Evolutionary conservation across 2,797 vertebrate species (phyloP).

Genomic region (Capromys pilorides): DNA sequence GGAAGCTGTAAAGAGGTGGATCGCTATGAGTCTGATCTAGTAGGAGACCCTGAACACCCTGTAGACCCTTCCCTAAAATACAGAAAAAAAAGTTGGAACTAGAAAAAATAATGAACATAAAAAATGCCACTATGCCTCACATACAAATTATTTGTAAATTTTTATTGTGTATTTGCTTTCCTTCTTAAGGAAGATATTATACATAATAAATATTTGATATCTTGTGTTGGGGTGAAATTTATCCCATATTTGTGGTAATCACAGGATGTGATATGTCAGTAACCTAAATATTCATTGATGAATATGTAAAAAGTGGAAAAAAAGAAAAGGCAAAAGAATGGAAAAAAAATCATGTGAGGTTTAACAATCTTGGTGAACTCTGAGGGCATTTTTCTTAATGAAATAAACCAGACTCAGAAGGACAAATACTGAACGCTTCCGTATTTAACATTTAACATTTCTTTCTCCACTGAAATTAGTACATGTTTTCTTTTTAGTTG

Average conservation of each 20-base stretch:
- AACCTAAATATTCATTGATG: neutral
- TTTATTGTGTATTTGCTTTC: neutral
- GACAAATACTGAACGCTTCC: neutral
- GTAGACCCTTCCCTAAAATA: no score
- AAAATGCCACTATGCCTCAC: neutral
- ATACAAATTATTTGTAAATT: neutral
- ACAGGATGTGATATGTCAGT: neutral
- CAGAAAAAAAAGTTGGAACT: no score
- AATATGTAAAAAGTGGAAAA: neutral
- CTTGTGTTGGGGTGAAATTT: neutral
- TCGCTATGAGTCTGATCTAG: no score
- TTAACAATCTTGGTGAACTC: neutral
- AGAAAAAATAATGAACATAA: neutral
- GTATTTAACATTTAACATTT: neutral
- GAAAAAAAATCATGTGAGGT: neutral
- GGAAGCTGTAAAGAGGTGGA: no score
- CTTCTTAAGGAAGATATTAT: slow-evolving; percentile 17
- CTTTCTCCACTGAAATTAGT: slow-evolving; percentile 34
- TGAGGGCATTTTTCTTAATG: neutral
- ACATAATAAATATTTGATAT: neutral
- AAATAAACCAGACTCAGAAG: neutral
- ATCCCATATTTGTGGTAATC: neutral
- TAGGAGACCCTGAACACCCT: no score
- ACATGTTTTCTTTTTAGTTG: slow-evolving; percentile 9
- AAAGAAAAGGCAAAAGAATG: neutral